Conservation (phyloP, 2,888 invertebrate species). For the Nephrotoma flavescens region DNA sequence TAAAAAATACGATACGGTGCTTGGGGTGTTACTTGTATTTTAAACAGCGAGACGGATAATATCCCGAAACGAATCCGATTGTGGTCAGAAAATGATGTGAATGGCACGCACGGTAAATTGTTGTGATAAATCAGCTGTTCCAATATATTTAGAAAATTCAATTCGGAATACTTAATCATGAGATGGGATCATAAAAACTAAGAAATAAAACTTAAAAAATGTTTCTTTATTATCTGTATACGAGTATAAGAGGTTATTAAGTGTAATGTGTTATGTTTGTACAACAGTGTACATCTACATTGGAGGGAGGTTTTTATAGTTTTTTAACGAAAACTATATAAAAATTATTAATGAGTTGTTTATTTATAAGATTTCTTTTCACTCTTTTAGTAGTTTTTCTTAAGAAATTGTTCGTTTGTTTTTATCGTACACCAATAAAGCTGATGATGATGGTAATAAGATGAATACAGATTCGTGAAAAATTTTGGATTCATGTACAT, state of each 20-base stretch:
- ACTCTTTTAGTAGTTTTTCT: background rate
- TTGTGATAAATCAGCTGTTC: background rate
- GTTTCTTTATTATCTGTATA: background rate
- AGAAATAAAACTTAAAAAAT: background rate
- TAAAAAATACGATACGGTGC: background rate
- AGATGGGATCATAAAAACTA: background rate
- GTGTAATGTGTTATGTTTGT: background rate
- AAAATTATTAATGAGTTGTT: background rate
- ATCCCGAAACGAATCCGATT: background rate
- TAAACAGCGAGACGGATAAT: background rate
- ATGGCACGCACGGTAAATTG: background rate
- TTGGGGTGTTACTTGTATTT: background rate
- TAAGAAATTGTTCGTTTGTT: background rate
- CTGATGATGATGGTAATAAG: background rate
- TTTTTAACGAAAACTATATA: background rate
- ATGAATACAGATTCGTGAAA: background rate
- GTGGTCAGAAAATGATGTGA: background rate
- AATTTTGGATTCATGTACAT: background rate
- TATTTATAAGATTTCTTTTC: background rate
- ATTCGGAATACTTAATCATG: background rate
- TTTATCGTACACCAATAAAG: background rate
- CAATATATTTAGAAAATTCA: background rate
- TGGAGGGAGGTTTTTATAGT: background rate
- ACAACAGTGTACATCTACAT: background rate
- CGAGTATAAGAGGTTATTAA: background rate